Evolutionary conservation across 2,888 invertebrate genomes (phyloP).

Genomic region (Smittia sp.): DNA sequence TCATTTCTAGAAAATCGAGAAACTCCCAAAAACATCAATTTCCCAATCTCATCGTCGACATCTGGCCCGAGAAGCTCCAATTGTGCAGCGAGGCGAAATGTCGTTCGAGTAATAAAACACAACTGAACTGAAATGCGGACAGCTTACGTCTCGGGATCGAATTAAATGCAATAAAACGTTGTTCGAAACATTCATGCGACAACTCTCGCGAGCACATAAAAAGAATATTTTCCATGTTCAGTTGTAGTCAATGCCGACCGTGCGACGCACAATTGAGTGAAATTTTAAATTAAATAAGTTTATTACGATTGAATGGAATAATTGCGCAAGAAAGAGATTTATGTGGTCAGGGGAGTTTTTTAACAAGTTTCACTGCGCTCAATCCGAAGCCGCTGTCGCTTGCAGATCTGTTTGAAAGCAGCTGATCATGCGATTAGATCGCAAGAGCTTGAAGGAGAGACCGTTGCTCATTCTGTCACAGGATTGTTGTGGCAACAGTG

Average conservation of each 20-base stretch:
- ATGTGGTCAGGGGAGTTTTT: conserved; percentile 10
- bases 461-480: conserved; percentile 12
- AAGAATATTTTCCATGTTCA: background rate
- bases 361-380: background rate
- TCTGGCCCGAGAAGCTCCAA: background rate
- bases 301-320: conserved; percentile 32
- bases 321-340: conserved; percentile 2
- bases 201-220: background rate
- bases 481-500: conserved; percentile 27
- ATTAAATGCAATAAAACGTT: conserved; percentile 37
- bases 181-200: conserved; percentile 34
- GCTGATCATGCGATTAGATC: background rate
- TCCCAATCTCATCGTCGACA: background rate
- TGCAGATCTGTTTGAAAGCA: background rate
- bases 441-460: background rate
- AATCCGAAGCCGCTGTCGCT: background rate
- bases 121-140: conserved; percentile 38
- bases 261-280: conserved; percentile 16
- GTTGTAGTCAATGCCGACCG: background rate
- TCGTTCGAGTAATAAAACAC: conserved; percentile 30
- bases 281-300: conserved; percentile 24
- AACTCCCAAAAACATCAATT: background rate
- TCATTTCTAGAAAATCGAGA: conserved; percentile 23
- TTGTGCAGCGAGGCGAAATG: conserved; percentile 5
- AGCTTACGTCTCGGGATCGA: background rate